These are phyloP conservation scores for Cercopithecus mona DNA, from an alignment of 2,113 vertebrate genomes.

Conservation along the genomic window DNA sequence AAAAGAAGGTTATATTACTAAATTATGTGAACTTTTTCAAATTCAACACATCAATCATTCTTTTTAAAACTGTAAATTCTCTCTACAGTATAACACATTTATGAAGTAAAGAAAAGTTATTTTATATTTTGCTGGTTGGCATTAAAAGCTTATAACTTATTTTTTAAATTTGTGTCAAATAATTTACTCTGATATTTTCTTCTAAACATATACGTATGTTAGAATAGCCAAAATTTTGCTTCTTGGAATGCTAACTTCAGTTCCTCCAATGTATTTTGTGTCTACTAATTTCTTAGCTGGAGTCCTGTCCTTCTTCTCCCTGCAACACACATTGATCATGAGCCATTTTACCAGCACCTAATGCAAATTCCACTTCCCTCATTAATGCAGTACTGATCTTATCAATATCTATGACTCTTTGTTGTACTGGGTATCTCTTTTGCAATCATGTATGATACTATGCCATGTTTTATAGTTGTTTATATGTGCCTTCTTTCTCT, in stretches of 20 bases:
- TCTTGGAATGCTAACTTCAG: neutral
- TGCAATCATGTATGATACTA: neutral
- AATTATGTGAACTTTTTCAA: slow-evolving; percentile 64
- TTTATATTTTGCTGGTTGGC: neutral
- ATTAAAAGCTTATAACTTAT: neutral
- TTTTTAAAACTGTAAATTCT: slow-evolving; percentile 61
- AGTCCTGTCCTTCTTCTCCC: rapidly evolving
- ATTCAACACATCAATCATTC: slow-evolving; percentile 50
- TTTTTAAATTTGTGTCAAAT: neutral
- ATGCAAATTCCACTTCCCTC: neutral
- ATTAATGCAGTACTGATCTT: neutral
- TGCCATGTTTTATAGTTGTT: neutral
- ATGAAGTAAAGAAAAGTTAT: slow-evolving; percentile 54
- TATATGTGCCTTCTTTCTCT: neutral
- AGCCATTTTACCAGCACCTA: neutral
- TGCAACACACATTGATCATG: neutral
- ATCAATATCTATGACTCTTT: neutral
- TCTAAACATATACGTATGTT: neutral
- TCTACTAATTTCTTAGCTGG: neutral
- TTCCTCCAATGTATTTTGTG: neutral
- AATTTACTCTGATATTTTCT: neutral
- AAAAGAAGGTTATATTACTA: slow-evolving; percentile 58
- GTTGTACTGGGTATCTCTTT: neutral
- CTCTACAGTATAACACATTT: slow-evolving; percentile 46
- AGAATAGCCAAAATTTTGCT: neutral